These are phyloP conservation scores for Tolmerus cingulatus DNA, from an alignment of 2,888 invertebrate genomes.

Conservation along the genomic window DNA sequence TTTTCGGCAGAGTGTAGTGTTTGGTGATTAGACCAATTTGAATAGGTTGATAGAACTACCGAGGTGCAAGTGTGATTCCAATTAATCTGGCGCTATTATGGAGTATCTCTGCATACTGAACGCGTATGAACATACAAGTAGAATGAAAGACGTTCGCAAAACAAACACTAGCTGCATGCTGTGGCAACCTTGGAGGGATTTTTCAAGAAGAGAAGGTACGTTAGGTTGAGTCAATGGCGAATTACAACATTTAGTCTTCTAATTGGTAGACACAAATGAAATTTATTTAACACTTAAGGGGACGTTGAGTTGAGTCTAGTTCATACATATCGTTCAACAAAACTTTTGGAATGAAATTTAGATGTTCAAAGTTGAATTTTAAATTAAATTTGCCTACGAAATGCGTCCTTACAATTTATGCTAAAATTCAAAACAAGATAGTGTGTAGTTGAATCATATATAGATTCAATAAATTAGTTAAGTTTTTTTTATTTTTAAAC, in stretches of 20 bases:
- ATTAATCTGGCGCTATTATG: slow-evolving; percentile 51
- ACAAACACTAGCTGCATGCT: slow-evolving; percentile 50
- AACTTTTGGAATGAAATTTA: too few species aligned
- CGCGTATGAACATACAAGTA: slow-evolving; percentile 57
- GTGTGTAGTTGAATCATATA: too few species aligned
- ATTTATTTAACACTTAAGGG: background rate
- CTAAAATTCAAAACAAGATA: too few species aligned
- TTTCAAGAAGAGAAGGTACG: slow-evolving; percentile 52
- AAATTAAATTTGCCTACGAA: too few species aligned
- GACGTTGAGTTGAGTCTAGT: background rate
- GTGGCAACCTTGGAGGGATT: slow-evolving; percentile 62
- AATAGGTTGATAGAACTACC: background rate
- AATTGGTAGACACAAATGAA: background rate
- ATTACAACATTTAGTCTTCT: background rate
- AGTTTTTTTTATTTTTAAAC: too few species aligned
- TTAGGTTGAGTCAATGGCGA: background rate
- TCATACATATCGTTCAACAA: too few species aligned
- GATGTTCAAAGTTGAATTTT: too few species aligned
- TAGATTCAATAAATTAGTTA: too few species aligned
- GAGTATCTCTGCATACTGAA: slow-evolving; percentile 60
- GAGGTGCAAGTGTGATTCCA: background rate
- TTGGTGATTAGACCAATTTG: background rate
- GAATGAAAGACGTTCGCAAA: slow-evolving; percentile 44
- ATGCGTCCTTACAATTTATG: too few species aligned
- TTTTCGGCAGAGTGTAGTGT: background rate